phyloP scores from a whole-genome alignment of 1,140 invertebrate genomes.

The Drosophila pectinifera region DNA sequence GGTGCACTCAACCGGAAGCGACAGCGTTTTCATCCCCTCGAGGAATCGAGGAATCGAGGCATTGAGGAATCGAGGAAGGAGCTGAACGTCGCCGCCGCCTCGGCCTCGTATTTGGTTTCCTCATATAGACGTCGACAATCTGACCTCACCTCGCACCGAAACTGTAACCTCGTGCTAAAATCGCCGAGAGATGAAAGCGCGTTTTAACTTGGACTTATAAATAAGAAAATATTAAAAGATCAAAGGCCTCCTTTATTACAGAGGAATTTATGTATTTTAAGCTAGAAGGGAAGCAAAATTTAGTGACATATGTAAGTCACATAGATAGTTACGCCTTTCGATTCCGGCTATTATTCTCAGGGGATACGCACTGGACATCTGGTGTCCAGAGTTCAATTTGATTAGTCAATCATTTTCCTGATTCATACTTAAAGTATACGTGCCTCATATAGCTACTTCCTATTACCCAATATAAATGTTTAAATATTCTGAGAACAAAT shows the following conservation, averaged over 20 bases:
- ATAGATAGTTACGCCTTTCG: slow-evolving; percentile 20
- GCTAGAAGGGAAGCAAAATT: neutral
- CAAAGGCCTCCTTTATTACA: slow-evolving; percentile 3
- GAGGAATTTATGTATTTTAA: neutral
- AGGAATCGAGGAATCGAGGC: slow-evolving; percentile 10
- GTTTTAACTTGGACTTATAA: neutral
- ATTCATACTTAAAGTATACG: too few species aligned
- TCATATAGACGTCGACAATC: slow-evolving; percentile 8
- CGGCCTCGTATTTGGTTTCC: slow-evolving; percentile 54
- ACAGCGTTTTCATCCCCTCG: slow-evolving; percentile 55
- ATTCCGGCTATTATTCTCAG: neutral
- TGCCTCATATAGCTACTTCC: too few species aligned
- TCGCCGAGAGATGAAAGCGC: slow-evolving; percentile 16
- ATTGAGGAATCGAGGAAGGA: slow-evolving; percentile 25
- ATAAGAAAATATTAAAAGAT: slow-evolving; percentile 22
- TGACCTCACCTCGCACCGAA: slow-evolving; percentile 8
- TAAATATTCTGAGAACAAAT: too few species aligned
- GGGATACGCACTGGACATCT: slow-evolving; percentile 18
- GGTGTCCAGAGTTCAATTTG: slow-evolving; percentile 5
- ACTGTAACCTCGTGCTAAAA: slow-evolving; percentile 8
- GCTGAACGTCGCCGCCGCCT: slow-evolving; percentile 35
- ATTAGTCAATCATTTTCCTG: slow-evolving; percentile 6
- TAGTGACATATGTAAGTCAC: slow-evolving; percentile 25
- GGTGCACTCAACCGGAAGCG: slow-evolving; percentile 74
- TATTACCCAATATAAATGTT: too few species aligned